Base-by-base conservation (phyloP, 2,113 vertebrate genomes). In the Myrmophylax atrothorax region DNA sequence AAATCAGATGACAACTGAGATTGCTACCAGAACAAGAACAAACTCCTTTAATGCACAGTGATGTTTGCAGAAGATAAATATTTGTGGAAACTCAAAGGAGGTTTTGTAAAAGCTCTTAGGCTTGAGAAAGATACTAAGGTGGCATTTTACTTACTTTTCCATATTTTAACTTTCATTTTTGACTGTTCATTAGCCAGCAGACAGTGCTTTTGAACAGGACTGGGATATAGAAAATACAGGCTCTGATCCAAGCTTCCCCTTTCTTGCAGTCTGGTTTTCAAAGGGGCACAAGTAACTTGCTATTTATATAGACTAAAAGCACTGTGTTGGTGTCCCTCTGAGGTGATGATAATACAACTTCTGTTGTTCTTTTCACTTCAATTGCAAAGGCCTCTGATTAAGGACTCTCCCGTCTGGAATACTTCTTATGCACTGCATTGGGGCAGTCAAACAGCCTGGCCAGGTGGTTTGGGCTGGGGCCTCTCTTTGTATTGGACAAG, bases 41-140 rank as follows among this genome's bases (percentile, higher is more conserved):
- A 96, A 88, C 80, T 84, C 68, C 40, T 90, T 69, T 84, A 92
- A 89, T 40, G 68, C 64, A 78, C 60, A 56, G 44, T 84, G 89
- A 94, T 94, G 80, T 91, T 81, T 97, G 89, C 69, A 8, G 84
- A 78, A 92, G 73, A 78, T 91, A 87, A 94, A 87, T 91, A 92
- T 87, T 92, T 87, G 75, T 63, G 67, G 75, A 69, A 91, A 88
- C 72, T 74, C 63, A 78, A 83, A 89, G 66, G 81, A 87, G 47
- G 38, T 82, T 88, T 95, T 37, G 59, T 83, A 76, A 77, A 93
- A 89, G 70, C 63, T 88, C 90, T 93, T 67, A 83, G 46, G 29
- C 55, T 94, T 69, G 63, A 77, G 77, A 91, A 55, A 85, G 60
- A 73, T 14, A 82, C 58, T 68, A 84, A 78, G 31, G 64, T 14